Base-by-base conservation (phyloP, 2,113 vertebrate genomes). In the Gallinago media region DNA sequence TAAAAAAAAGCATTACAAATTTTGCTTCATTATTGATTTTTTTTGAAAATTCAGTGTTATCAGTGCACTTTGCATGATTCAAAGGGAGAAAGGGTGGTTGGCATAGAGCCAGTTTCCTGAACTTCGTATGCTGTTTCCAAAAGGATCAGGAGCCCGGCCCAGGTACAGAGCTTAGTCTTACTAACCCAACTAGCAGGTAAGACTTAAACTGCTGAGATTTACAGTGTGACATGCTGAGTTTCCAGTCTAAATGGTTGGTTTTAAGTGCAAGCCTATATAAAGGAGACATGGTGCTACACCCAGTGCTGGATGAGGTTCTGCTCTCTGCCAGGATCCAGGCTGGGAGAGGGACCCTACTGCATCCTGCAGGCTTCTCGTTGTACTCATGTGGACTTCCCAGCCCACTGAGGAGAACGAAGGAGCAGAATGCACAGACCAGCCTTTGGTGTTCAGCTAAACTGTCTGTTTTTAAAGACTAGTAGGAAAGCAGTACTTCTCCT, bases 361-460 rank as follows among this genome's bases (percentile, higher is more conserved):
- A 4, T n/a, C 8, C 0, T 15, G 44, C 29, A 38, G 8, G 6
- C 40, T 82, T 71, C 25, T 58, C 1, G 0, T 40, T 54, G 46
- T 46, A 36, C 44, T 68, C 29, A 4, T 0, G 5, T 12, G 52
- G 31, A 17, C 47, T 54, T 79, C 18, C 49, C 42, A 59, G 31
- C 16, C 23, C 19, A 6, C 27, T 13, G 4, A 58, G 47, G 25
- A 82, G 40, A 83, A 20, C 8, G 25, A 42, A 13, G 49, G 12
- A 59, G 12, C 14, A 12, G 5, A 67, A 59, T 14, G 26, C 11
- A 40, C 8, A 9, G 49, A 23, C 15, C 29, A 32, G 17, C 49
- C 46, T 85, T 32, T 46, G 40, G 29, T 26, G 25, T 23, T 25
- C 21, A 42, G 15, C 36, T 49, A 8, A 44, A 21, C 6, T 22